phyloP scores from a whole-genome alignment of 2,888 invertebrate genomes.

The Gerosis bhagava region DNA sequence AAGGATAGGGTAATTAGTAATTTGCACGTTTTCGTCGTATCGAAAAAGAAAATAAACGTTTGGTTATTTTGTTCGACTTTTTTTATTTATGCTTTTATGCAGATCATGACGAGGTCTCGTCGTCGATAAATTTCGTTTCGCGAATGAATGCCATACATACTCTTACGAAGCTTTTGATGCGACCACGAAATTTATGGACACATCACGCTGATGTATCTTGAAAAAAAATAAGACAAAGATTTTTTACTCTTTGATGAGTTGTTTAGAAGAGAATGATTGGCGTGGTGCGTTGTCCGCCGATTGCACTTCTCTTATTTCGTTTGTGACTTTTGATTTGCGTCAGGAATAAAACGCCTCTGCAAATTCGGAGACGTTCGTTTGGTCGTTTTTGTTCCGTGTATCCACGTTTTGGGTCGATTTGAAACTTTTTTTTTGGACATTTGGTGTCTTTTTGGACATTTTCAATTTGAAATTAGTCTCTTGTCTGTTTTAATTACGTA shows the following conservation, averaged over 20 bases:
- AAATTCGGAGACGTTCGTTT: conserved; percentile 3
- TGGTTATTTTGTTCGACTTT: conserved; percentile 42
- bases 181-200: conserved; percentile 51
- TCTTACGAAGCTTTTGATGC: conserved; percentile 45
- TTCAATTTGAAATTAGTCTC: conserved; percentile 9
- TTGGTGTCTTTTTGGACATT: conserved; percentile 15
- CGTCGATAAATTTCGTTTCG: conserved; percentile 44
- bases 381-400: conserved; percentile 11
- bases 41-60: no score
- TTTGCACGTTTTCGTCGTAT: conserved; percentile 45
- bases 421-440: no score
- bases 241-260: conserved; percentile 44
- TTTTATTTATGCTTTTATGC: conserved; percentile 47
- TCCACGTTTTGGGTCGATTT: conserved; percentile 17
- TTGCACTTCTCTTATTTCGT: conserved; percentile 39
- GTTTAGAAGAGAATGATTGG: conserved; percentile 41
- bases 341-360: conserved; percentile 31
- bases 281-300: conserved; percentile 41
- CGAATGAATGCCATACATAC: conserved; percentile 36
- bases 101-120: conserved; percentile 44
- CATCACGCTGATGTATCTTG: conserved; percentile 44
- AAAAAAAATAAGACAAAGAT: no score
- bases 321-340: conserved; percentile 26
- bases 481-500: not conserved
- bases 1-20: conserved; percentile 57